phyloP scores from a whole-genome alignment of 2,113 vertebrate species.

The Centropus unirufus region DNA sequence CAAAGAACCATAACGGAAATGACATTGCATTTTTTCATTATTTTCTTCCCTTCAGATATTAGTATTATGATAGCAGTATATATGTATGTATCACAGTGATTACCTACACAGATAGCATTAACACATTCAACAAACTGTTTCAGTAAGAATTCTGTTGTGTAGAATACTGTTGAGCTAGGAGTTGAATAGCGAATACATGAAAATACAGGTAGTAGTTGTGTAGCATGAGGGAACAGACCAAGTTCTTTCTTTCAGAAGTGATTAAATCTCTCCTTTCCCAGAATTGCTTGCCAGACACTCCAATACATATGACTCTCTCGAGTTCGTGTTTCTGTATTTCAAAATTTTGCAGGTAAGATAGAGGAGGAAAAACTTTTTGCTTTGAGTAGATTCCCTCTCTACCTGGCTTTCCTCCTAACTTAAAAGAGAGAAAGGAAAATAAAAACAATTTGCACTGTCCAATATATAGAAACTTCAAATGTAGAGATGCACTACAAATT shows the following conservation, averaged over 20 bases:
- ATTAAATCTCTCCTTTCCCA: background rate
- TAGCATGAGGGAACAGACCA: background rate
- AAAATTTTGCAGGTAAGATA: background rate
- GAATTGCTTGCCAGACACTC: background rate
- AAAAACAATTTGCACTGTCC: constrained; percentile 1
- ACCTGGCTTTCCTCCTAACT: background rate
- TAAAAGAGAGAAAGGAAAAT: background rate
- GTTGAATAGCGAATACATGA: background rate
- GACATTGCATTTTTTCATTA: background rate
- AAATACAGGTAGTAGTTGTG: background rate
- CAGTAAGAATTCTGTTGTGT: background rate
- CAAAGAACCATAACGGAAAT: rapidly evolving
- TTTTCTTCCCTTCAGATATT: background rate
- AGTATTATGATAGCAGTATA: background rate
- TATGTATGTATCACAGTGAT: background rate
- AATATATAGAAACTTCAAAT: background rate
- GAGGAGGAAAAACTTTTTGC: background rate
- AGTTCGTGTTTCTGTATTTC: background rate
- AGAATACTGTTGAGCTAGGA: background rate
- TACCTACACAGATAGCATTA: background rate
- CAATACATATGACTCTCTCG: background rate
- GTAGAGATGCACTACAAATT: constrained; percentile 29
- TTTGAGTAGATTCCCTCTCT: background rate
- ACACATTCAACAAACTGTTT: background rate
- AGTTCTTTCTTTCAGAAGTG: background rate